Base-by-base conservation (phyloP, 2,113 vertebrate species). In the Pungitius pungitius region DNA sequence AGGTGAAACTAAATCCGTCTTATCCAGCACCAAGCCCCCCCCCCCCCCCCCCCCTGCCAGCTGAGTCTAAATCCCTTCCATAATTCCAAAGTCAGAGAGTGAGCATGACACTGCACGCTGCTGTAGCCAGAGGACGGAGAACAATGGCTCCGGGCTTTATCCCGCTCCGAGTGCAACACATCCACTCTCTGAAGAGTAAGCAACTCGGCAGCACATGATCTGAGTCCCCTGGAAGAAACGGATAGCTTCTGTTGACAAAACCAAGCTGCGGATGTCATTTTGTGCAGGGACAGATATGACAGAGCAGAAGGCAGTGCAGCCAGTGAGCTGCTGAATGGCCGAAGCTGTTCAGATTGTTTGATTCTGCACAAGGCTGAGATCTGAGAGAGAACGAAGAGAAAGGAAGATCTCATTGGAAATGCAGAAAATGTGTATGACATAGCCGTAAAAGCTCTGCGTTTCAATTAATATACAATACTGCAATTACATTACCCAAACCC, bases 1-100 rank as follows among this genome's bases (percentile, higher is more conserved):
- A 89, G 81, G 81, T 77, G 75, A 81, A n/a, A 84, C 87, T 88
- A 87, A 87, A 86, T 88, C 83, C 35, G 35, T 77, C 82, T 87
- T 76, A 86, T 86, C 79, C 67, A 52, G 26, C 58, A 13, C 13
- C 67, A 35, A 35, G 33, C 1, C 33, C 33, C 33, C 33, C 33
- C 7, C 1, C 33, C 33, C 33, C 33, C 33, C 7, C 59, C 75
- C 70, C 69, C 72, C 61, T 39, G 51, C 75, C 47, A 27, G 77
- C 82, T 77, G 49, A 82, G 65, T 81, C 72, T 40, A 79, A 90
- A 87, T 85, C 84, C 77, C 51, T 1, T 18, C 72, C 47, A 56
- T 83, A 82, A 82, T 84, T 86, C 83, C 81, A 78, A 75, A 87
- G 80, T 82, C 68, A 85, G 74, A 73, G 49, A 66, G 55, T 43